These are phyloP conservation scores for Peromyscus melanophrys DNA, from an alignment of 2,797 vertebrate species.

Conservation along the genomic window DNA sequence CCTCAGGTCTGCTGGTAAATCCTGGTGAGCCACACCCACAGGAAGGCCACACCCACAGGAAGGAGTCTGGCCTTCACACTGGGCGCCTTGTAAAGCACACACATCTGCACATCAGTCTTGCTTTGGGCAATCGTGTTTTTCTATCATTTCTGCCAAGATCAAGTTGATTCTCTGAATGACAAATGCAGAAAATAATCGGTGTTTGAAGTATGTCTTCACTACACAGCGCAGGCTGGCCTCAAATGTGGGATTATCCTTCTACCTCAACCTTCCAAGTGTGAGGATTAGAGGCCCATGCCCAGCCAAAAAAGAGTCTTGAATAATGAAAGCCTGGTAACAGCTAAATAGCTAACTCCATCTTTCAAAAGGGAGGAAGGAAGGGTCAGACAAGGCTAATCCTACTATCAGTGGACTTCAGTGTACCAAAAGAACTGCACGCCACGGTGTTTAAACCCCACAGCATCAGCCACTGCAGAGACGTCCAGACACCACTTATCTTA, in stretches of 20 bases:
- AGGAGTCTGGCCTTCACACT: no score
- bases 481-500: neutral
- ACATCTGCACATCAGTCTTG: neutral
- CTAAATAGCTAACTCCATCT: slow-evolving; percentile 60
- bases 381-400: slow-evolving; percentile 7
- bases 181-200: slow-evolving; percentile 30
- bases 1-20: neutral
- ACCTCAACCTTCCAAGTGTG: neutral
- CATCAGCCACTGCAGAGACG: neutral
- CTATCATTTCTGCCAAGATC: neutral
- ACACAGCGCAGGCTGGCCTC: neutral
- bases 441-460: neutral
- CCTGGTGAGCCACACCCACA: neutral
- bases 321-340: slow-evolving; percentile 19
- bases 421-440: slow-evolving; percentile 15
- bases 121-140: neutral
- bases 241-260: neutral
- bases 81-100: neutral
- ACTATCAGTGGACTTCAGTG: neutral
- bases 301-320: slow-evolving; percentile 50
- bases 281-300: neutral
- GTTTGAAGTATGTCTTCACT: neutral
- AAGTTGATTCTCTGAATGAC: slow-evolving; percentile 54
- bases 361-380: neutral
- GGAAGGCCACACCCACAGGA: no score